Conservation (phyloP, 2,113 vertebrate species). For the Percina caprodes region DNA sequence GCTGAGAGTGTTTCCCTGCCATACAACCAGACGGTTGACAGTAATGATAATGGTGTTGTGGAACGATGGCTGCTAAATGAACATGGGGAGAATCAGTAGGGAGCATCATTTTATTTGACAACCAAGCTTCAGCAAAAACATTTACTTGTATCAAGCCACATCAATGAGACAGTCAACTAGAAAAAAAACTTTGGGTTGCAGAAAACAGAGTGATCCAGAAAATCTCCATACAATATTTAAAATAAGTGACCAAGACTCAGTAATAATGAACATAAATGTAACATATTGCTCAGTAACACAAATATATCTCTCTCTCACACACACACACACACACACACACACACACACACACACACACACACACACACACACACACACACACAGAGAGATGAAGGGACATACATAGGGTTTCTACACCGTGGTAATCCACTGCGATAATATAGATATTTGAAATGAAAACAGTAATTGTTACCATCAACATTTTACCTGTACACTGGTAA, state of each 20-base stretch:
- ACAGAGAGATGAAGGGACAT: no score
- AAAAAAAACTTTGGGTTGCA: slow-evolving; percentile 8
- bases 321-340: no score
- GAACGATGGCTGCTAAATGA: slow-evolving; percentile 54
- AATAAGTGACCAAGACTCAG: background rate
- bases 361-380: no score
- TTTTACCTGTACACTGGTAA: no score
- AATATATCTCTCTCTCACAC: no score
- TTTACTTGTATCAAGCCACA: slow-evolving; percentile 6
- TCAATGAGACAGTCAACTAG: slow-evolving; percentile 9
- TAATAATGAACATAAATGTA: no score
- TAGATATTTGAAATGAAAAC: no score
- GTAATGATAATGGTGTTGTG: slow-evolving; percentile 58
- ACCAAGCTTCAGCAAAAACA: background rate
- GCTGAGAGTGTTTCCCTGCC: slow-evolving; percentile 28
- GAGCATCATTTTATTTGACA: slow-evolving; percentile 33
- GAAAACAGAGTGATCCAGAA: background rate
- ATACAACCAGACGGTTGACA: slow-evolving; percentile 58
- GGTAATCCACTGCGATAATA: no score
- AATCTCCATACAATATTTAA: slow-evolving; percentile 11
- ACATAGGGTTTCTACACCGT: no score
- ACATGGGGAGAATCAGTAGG: slow-evolving; percentile 22
- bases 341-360: no score
- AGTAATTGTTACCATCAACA: no score
- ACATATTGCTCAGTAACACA: no score